Evolutionary conservation across 2,888 invertebrate genomes (phyloP), one percentile per base, ranked within the genome.

Genomic region (Odontocerum albicorne): DNA sequence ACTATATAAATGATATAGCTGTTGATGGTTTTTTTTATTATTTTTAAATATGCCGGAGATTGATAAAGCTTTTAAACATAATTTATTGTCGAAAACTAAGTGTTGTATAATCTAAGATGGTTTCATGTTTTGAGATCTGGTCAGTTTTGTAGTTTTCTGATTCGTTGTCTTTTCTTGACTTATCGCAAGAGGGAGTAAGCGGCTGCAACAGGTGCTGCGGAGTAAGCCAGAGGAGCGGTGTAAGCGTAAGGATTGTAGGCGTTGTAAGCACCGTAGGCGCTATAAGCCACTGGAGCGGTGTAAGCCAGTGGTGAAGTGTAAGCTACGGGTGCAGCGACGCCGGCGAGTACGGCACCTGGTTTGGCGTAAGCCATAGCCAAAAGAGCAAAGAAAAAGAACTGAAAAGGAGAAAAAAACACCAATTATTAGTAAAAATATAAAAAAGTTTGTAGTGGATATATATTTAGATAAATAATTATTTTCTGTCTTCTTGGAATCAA

Each of bases 241-340:
- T 55, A 55, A 19, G 33, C 10, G 16, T 55, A 51, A 1, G 55
- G 55, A 17, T 43, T 33, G 43, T 55, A 55, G 35, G 57, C 49
- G 15, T 35, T 35, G 17, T 52, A 46, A 22, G 27, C 22, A 31
- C 49, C 50, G 47, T 59, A 59, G 15, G 59, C 56, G 21, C 59
- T 59, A 49, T 59, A 59, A 13, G 55, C 53, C 15, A 43, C 21
- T 15, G 57, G 62, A 49, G 69, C 66, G 21, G 71, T 61, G 19
- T 70, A 66, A 12, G 72, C 69, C 12, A 68, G 50, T 27, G 71
- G 70, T 0, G 70, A 60, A 7, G 66, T 62, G 56, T 67, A 69
- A 22, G 57, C 60, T 39, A 59, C 35, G 17, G 55, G 55, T 1
- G 59, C 56, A 4, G 59, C 20, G 10, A 47, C 21, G 13, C 36